Evolutionary conservation across 2,888 invertebrate genomes (phyloP).

Genomic region (Caenorhabditis wallacei): DNA sequence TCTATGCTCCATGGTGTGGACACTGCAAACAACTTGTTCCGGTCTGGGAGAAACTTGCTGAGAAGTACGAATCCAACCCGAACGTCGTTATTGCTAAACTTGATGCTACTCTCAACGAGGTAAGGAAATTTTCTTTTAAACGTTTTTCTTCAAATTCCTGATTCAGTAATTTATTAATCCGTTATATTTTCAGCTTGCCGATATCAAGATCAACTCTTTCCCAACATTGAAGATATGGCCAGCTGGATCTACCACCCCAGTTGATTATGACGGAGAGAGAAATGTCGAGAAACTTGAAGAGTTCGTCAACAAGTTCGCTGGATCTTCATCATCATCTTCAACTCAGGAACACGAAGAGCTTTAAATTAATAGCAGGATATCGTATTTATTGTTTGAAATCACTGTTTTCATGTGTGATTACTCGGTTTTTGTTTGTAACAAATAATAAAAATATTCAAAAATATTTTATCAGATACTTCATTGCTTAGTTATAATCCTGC

Average conservation of each 20-base stretch:
- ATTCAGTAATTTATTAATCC: too few relatives aligned
- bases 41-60: slow-evolving; percentile 94
- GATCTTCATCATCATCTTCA: slow-evolving; percentile 26
- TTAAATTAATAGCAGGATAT: slow-evolving; percentile 31
- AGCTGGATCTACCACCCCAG: slow-evolving; percentile 89
- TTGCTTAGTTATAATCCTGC: neutral
- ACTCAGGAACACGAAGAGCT: slow-evolving; percentile 57
- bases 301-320: slow-evolving; percentile 87
- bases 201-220: slow-evolving; percentile 93
- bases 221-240: slow-evolving; percentile 94
- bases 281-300: slow-evolving; percentile 93
- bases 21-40: slow-evolving; percentile 97
- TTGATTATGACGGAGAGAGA: slow-evolving; percentile 95
- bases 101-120: slow-evolving; percentile 95
- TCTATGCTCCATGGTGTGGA: slow-evolving; percentile 98
- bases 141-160: too few relatives aligned
- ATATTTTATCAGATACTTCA: neutral
- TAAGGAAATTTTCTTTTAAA: slow-evolving; percentile 84
- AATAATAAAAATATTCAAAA: slow-evolving; percentile 13
- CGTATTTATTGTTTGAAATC: slow-evolving; percentile 50
- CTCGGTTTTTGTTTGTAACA: slow-evolving; percentile 22
- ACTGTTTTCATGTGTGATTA: slow-evolving; percentile 54
- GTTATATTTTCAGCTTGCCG: slow-evolving; percentile 92
- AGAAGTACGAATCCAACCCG: slow-evolving; percentile 90
- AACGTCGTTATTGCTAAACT: slow-evolving; percentile 95